These are phyloP conservation scores for Latheticus oryzae DNA, from an alignment of 2,888 invertebrate genomes.

Conservation along the genomic window DNA sequence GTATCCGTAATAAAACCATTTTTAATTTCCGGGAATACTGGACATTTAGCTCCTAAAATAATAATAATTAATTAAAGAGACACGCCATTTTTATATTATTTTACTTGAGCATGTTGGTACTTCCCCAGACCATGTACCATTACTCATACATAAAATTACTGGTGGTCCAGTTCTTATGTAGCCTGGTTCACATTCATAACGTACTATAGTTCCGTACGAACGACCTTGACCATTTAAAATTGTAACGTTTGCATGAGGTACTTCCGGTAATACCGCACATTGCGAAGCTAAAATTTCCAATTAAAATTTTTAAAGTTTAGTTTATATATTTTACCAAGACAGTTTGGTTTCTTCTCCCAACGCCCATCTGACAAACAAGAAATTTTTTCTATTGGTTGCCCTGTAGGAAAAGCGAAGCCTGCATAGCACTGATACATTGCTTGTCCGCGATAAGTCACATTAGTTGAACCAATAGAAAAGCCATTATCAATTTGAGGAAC, in stretches of 20 bases:
- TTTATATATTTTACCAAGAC: constrained; percentile 83
- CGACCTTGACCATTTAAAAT: constrained; percentile 90
- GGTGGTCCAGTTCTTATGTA: constrained; percentile 90
- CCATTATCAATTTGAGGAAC: constrained; percentile 98
- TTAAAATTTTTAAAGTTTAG: too few relatives aligned
- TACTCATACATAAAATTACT: constrained; percentile 93
- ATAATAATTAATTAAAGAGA: constrained; percentile 16
- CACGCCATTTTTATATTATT: too few relatives aligned
- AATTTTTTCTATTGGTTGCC: constrained; percentile 87
- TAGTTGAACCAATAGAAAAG: constrained; percentile 94
- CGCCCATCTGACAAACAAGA: constrained; percentile 90
- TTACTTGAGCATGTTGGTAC: constrained; percentile 88
- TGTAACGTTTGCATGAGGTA: constrained; percentile 87
- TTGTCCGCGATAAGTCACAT: constrained; percentile 92
- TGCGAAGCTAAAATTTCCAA: constrained; percentile 79
- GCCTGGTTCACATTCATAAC: constrained; percentile 92
- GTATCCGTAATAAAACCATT: constrained; percentile 90
- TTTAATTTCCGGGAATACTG: constrained; percentile 81
- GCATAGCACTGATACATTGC: constrained; percentile 98
- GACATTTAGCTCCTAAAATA: constrained; percentile 73
- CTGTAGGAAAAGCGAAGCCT: constrained; percentile 92
- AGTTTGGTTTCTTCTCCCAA: constrained; percentile 93
- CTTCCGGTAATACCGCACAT: constrained; percentile 87
- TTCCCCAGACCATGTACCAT: constrained; percentile 94
- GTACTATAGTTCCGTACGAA: constrained; percentile 92